Evolutionary conservation across 2,888 invertebrate species (phyloP).

Genomic region (Andrena dorsata): DNA sequence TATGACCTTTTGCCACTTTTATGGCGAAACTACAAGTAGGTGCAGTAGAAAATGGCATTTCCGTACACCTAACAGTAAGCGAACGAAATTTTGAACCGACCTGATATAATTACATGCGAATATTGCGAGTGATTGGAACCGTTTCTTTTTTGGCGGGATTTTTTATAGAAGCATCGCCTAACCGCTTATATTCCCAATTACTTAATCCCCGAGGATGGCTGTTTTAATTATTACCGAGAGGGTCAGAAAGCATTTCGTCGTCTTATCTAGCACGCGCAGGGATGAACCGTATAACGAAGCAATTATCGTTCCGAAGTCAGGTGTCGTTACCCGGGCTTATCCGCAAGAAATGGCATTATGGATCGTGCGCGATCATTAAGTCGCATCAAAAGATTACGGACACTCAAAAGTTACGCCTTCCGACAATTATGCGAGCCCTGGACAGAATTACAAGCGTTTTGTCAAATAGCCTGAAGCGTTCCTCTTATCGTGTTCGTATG

Average conservation of each 20-base stretch:
- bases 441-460: neutral
- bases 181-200: neutral
- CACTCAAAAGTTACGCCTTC: neutral
- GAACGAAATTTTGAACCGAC: no score
- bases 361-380: conserved; percentile 16
- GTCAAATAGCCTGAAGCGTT: neutral
- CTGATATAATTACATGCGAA: no score
- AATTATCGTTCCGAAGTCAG: conserved; percentile 34
- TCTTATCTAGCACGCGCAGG: neutral
- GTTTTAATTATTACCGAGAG: neutral
- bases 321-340: conserved; percentile 26
- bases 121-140: no score
- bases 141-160: no score
- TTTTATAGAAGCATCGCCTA: neutral
- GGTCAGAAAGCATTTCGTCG: neutral
- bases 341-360: conserved; percentile 3
- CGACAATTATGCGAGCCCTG: conserved; percentile 1
- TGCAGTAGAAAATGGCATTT: no score
- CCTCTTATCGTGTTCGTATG: no score
- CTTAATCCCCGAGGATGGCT: neutral
- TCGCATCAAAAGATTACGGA: conserved; percentile 16
- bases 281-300: conserved; percentile 1
- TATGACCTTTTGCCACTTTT: no score
- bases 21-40: no score
- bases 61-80: no score